Evolutionary conservation across 2,797 vertebrate species (phyloP).

Genomic region (Crypturellus tataupa): DNA sequence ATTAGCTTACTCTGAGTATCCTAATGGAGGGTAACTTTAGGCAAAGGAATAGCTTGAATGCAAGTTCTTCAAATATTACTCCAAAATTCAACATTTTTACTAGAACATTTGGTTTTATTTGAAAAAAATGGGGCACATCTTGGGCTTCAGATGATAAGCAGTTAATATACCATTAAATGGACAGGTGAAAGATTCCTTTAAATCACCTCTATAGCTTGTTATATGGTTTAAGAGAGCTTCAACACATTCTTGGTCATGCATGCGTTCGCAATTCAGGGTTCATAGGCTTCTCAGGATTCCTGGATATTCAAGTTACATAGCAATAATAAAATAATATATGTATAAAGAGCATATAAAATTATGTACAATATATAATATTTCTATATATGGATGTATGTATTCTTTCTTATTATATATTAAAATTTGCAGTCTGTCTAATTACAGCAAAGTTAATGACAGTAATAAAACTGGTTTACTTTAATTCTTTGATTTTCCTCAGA

Average conservation of each 20-base stretch:
- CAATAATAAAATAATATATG: neutral
- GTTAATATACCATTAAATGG: neutral
- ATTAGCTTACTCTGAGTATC: constrained; percentile 23
- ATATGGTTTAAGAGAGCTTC: neutral
- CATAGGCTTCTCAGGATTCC: neutral
- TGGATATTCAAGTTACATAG: neutral
- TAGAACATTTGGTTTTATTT: neutral
- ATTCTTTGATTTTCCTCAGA: neutral
- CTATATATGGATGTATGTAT: neutral
- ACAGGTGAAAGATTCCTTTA: neutral
- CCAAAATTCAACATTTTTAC: neutral
- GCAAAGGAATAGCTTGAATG: constrained; percentile 20
- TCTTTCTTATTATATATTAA: neutral
- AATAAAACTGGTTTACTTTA: neutral
- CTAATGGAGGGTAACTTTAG: neutral
- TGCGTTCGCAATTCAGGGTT: neutral
- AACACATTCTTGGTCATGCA: neutral
- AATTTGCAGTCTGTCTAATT: constrained; percentile 5
- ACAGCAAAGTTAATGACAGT: neutral
- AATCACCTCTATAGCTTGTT: neutral
- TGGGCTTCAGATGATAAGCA: neutral
- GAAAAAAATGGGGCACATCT: neutral
- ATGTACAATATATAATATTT: neutral
- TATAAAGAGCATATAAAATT: neutral
- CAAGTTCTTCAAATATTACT: constrained; percentile 3